phyloP scores from a whole-genome alignment of 1,140 invertebrate species.

The Bemisia tabaci region DNA sequence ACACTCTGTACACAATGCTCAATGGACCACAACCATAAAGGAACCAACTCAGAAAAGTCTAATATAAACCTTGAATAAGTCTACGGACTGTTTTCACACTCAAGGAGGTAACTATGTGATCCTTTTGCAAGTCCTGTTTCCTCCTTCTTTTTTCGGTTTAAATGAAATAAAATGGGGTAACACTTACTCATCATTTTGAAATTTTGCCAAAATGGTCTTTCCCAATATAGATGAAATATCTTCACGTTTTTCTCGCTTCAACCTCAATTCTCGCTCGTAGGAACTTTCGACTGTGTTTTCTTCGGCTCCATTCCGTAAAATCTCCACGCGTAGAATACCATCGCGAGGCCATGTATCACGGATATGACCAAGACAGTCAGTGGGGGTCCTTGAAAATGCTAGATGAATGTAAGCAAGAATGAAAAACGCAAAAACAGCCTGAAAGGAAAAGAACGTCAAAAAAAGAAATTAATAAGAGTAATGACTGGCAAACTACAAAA shows the following conservation, averaged over 20 bases:
- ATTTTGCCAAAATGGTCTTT: background rate
- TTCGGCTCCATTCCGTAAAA: conserved; percentile 53
- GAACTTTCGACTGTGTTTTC: conserved; percentile 66
- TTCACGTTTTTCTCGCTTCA: conserved; percentile 11
- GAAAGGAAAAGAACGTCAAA: conserved; percentile 31
- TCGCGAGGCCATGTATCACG: conserved; percentile 85
- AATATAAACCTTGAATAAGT: background rate
- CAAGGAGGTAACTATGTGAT: conserved; percentile 3
- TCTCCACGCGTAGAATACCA: conserved; percentile 90
- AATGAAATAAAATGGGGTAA: too few species aligned
- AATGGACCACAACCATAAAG: too few species aligned
- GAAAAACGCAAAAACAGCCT: conserved; percentile 78
- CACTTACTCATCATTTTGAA: background rate
- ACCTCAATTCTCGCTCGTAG: conserved; percentile 59
- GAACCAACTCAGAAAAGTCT: too few species aligned
- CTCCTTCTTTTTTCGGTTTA: background rate
- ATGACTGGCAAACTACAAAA: too few species aligned
- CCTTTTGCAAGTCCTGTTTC: conserved; percentile 5
- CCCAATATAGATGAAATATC: conserved; percentile 8
- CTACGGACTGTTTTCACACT: background rate
- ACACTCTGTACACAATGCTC: too few species aligned
- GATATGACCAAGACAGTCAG: conserved; percentile 83
- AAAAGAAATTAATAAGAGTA: too few species aligned
- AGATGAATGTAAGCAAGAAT: conserved; percentile 90
- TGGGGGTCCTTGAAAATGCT: conserved; percentile 80